Base-by-base conservation (phyloP, 2,888 invertebrate genomes). In the Synanthedon vespiformis region DNA sequence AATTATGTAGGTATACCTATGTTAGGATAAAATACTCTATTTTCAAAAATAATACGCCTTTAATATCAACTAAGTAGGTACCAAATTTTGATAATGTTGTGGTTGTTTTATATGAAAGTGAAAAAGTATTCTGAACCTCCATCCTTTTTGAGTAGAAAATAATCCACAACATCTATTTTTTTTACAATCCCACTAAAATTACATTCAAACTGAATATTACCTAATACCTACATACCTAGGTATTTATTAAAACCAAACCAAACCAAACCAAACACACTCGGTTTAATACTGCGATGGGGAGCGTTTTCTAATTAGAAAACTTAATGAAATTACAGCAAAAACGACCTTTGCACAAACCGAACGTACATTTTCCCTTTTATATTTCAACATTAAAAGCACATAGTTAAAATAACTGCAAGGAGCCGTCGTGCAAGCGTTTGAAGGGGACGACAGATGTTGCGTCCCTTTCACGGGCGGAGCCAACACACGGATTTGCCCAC, bases 391-490 rank as follows among this genome's bases (percentile, higher is more conserved):
- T 53, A 61, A 22, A 59, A 54, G 55, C 52, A 58, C 57, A 59
- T 58, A 58, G 59, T 60, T 55, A 54, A 53, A 51, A 55, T 55
- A 56, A 52, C 51, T 34, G 49, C 51, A 55, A 55, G 44, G 14
- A n/a, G 44, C 48, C 16, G 22, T 34, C 10, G 34, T 34, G 34
- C 34, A 18, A 48, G 22, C 16, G 18, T 16, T 48, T 10, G 44
- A 22, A 10, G 16, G 16, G 48, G 47, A 52, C 51, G 51, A 53
- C 64, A 58, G 56, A 57, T 48, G 53, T 54, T 54, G 54, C 8
- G 48, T 56, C 53, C 67, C 73, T 41, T 54, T 78, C 72, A 62
- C 74, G 76, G 85, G 85, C 85, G 85, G 74, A 62, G 85, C 77
- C 61, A 71, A 27, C 54, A 27, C 41, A 40, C 58, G 74, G 68